Evolutionary conservation across 2,888 invertebrate species (phyloP), one percentile per base, ranked within the genome.

Genomic region (Thysanoteuthis rhombus): DNA sequence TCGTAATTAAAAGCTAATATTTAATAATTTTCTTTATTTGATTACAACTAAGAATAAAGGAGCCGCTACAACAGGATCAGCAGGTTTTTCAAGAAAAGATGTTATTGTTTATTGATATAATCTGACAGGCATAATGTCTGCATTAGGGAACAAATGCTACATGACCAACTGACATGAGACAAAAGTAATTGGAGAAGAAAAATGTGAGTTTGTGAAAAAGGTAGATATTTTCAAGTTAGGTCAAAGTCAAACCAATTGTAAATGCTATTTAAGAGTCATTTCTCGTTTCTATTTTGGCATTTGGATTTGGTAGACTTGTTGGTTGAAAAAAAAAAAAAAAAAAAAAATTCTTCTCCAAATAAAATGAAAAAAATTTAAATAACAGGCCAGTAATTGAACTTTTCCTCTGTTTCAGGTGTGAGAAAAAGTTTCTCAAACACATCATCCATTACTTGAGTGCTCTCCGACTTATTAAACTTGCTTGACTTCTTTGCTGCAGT

Each of bases 351-450:
- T n/a, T n/a, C n/a, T n/a, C n/a, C n/a, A n/a, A 22, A 75, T 75
- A 75, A 75, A 75, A n/a, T 75, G n/a, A 16, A 75, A 36, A 75
- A 75, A n/a, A 75, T 16, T n/a, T 16, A 12, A 75, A 36, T n/a
- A 75, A 75, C n/a, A 75, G 75, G 16, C 36, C n/a, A 75, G 75
- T 36, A 75, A 75, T 16, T 36, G 19, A n/a, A 75, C 25, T 36
- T 75, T 19, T 91, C 91, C n/a, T 91, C 91, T 91, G 40, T n/a
- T n/a, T n/a, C n/a, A n/a, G n/a, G 28, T 32, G 91, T 28, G 10
- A 40, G 19, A 40, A 91, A 91, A 91, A 91, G 91, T 39, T 40
- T 91, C 10, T 91, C 91, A 91, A 91, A 91, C 10, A 91, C 91
- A 42, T 91, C 91, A 36, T 75, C 75, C 75, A 75, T 75, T n/a